Evolutionary conservation across 1,140 invertebrate genomes (phyloP), one percentile per base, ranked within the genome.

Genomic region (Cydia fagiglandana): DNA sequence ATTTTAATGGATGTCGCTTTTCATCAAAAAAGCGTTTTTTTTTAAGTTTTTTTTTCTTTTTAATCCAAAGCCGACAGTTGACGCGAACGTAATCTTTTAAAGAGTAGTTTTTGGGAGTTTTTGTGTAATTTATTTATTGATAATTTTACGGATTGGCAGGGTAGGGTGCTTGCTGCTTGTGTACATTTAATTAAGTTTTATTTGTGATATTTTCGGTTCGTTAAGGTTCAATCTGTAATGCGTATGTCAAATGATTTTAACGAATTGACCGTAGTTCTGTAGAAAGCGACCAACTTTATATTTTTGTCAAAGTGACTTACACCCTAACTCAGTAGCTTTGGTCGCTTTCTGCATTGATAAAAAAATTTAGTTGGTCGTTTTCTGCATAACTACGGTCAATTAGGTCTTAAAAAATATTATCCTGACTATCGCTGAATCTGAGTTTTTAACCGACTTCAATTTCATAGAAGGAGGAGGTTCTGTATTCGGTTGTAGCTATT

Each of bases 31-130:
- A 80, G 78, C 75, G 73, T 77, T 74, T 83, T 86, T 86, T 88
- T 73, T 73, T 74, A 47, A 76, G 78, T 85, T 85, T 86, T 88
- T 90, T 90, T 86, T 86, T 30, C 30, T 81, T 84, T 75, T 81
- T 82, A 86, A 85, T 91, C 84, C 81, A 89, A 92, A 92, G 87
- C 88, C 80, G 91, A 92, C 91, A 92, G 90, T 92, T 92, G 91
- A 92, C 91, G 90, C 91, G 88, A 80, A 91, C 81, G 88, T 92
- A 92, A 92, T 92, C 90, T 90, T 90, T 90, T 91, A 92, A 91
- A 91, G 87, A 90, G 77, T 87, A 87, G 91, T 92, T 89, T 89
- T 83, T 82, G 76, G 80, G 84, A 77, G 28, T 56, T 80, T 81
- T 85, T 82, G 83, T 81, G 78, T 89, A 85, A 88, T 90, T 88